Evolutionary conservation across 1,140 invertebrate genomes (phyloP), one percentile per base, ranked within the genome.

Genomic region (Drosophila busckii): DNA sequence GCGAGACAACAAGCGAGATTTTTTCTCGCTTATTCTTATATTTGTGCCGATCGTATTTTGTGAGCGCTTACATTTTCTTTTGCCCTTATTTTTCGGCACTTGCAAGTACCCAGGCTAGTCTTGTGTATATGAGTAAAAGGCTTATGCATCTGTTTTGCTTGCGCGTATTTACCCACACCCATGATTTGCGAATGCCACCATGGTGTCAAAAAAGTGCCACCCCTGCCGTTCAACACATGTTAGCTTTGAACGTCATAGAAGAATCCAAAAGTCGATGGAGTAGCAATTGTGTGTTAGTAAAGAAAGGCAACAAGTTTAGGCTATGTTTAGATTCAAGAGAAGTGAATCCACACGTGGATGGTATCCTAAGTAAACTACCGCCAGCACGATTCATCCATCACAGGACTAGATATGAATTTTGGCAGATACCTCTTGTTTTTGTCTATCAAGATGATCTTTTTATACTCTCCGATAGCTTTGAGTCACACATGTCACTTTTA

Each of bases 371-470:
- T 19, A 10, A 50, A 2, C 4, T 71, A 0, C 29, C 42, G 4
- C 37, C 71, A 9, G 84, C 69, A 16, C 17, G 32, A 4, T 64
- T 35, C 19, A 63, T n/a, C n/a, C n/a, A n/a, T 71, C 3, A 59
- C 71, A 26, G 69, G 78, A 1, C 19, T 88, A 3, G 78, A 86
- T 50, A 52, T 88, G 9, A 87, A 0, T 88, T 82, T 85, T 84
- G 85, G 34, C 42, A 56, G 23, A 58, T 35, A 28, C 32, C 32
- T n/a, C 17, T 38, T 8, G 31, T 54, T 5, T 61, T 61, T 23
- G 34, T 54, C 1, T 60, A 55, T 42, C 19, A 90, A 0, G 89
- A 91, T 62, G 90, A 91, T 44, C 73, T 90, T 1, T 55, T 90
- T 0, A 58, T 90, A 8, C 75, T 83, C 16, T 76, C 63, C 3